Evolutionary conservation across 2,797 vertebrate genomes (phyloP), one percentile per base, ranked within the genome.

Genomic region (Chaunax sp.): DNA sequence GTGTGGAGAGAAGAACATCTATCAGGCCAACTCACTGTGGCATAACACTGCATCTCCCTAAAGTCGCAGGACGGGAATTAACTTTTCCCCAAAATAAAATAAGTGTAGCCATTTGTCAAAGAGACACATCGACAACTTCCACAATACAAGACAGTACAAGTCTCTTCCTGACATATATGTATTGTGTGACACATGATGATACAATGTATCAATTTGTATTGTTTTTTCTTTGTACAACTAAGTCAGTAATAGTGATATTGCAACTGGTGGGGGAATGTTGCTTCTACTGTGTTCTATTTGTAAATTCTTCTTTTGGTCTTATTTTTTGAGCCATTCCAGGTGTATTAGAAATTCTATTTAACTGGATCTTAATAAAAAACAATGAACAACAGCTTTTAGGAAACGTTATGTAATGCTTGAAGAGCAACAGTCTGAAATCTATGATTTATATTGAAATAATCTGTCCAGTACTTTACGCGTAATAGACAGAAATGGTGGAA

Each of bases 1-100:
- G 66, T 57, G 69, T 53, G 47, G 60, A 62, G 73, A 72, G 79
- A 76, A 62, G 50, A 63, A 20, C 60, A 56, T 81, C 56, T 61
- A 54, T 85, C 65, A 70, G 72, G 25, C 69, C 64, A 54, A 57
- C 54, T 60, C 59, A 50, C 38, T 69, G 74, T 50, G 72, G 44
- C 25, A 40, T 72, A 66, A 67, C 40, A 43, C 70, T 19, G 45
- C 33, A 46, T 16, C 50, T 71, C 61, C 54, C n/a, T n/a, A 67
- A 49, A 61, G 44, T 23, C 26, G 57, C 25, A 13, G 65, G 58
- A 44, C 5, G 15, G 43, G 38, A 77, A 66, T 68, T 40, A 25
- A 38, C 10, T 72, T 50, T 33, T 44, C 58, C 64, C 44, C 11
- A n/a, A 64, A 54, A 57, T 71, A 44, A 70, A 72, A 51, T 40